These are phyloP conservation scores for Eurypyga helias DNA, from an alignment of 2,113 vertebrate genomes.

Conservation along the genomic window DNA sequence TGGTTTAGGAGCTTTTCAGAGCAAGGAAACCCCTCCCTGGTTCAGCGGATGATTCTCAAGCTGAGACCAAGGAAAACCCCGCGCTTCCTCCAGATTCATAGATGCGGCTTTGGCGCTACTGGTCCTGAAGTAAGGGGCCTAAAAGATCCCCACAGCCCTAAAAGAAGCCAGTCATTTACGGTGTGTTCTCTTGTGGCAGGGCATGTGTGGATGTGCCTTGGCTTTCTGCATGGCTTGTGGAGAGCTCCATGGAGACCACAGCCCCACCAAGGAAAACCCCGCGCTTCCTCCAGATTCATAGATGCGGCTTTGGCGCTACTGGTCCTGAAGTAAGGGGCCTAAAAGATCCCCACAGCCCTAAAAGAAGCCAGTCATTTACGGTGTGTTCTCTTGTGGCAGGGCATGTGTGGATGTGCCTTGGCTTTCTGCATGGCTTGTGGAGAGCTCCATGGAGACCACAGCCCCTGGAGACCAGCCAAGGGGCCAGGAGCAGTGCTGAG, in stretches of 20 bases:
- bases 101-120: accelerated
- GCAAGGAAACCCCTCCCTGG: not conserved
- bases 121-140: not conserved
- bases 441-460: not conserved
- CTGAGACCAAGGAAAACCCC: not conserved
- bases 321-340: not conserved
- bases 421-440: not conserved
- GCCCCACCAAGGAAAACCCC: not conserved
- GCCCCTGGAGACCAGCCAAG: not conserved
- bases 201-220: not conserved
- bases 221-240: not conserved
- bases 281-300: not conserved
- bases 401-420: not conserved
- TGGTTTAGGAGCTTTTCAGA: not conserved
- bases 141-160: not conserved
- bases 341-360: not conserved
- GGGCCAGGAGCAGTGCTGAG: not conserved
- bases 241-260: not conserved
- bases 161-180: not conserved
- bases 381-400: not conserved
- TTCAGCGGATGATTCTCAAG: not conserved
- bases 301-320: accelerated
- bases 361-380: not conserved
- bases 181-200: not conserved
- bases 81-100: not conserved